Conservation (phyloP, 2,888 invertebrate species). For the Drosophila setosimentum region DNA sequence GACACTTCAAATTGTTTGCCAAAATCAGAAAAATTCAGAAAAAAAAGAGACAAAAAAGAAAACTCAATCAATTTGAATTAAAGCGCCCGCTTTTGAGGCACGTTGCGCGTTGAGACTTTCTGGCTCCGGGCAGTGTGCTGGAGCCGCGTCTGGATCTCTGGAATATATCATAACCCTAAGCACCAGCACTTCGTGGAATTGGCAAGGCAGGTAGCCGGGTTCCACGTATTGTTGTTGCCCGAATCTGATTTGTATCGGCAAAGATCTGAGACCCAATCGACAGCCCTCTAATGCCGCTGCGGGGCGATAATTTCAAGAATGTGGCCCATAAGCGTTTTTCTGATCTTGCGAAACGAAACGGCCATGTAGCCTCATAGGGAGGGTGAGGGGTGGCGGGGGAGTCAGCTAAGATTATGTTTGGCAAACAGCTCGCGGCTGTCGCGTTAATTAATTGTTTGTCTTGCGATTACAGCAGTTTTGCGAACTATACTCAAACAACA, state of each 20-base stretch:
- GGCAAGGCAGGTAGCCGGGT: constrained; percentile 65
- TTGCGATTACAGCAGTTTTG: constrained; percentile 59
- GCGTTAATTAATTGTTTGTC: constrained; percentile 75
- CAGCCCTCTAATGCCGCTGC: constrained; percentile 41
- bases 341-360: constrained; percentile 40
- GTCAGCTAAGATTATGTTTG: constrained; percentile 50
- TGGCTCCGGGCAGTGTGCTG: constrained; percentile 24
- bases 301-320: constrained; percentile 35
- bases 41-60: constrained; percentile 25
- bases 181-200: constrained; percentile 62
- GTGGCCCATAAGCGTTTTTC: constrained; percentile 36
- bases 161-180: constrained; percentile 58
- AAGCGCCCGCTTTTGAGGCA: constrained; percentile 48
- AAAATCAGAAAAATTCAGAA: constrained; percentile 34
- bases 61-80: constrained; percentile 70
- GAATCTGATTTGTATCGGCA: constrained; percentile 70
- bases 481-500: constrained; percentile 5
- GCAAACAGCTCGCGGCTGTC: constrained; percentile 37
- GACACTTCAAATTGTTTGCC: constrained; percentile 76
- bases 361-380: background rate
- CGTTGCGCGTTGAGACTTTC: constrained; percentile 46
- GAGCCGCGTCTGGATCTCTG: constrained; percentile 29
- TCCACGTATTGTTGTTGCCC: constrained; percentile 42
- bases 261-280: constrained; percentile 61
- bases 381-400: background rate